Base-by-base conservation (phyloP, 2,113 vertebrate genomes). In the Notechis scutatus region DNA sequence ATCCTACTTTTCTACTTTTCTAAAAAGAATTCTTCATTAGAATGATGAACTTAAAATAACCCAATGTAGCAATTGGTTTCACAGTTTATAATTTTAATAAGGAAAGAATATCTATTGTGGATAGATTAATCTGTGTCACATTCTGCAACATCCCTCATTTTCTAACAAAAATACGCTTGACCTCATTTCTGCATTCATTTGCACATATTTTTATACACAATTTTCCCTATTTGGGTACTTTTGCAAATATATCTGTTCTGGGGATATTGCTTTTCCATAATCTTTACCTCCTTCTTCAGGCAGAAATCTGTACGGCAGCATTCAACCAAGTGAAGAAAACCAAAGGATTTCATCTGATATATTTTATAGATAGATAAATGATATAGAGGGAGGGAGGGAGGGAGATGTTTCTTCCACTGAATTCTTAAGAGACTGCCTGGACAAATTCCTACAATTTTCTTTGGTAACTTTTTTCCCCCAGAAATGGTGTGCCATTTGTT, bases 61-160 rank as follows among this genome's bases (percentile, higher is more conserved):
- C 88, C 88, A 42, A 94, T 10, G 45, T 81, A 92, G 39, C 61
- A 90, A 81, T 42, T 81, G 20, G n/a, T 4, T 93, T 93, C 94
- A 92, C 92, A 52, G 7, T 14, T 92, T 93, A 23, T 69, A 90
- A 87, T 55, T 94, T 90, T 57, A 50, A 69, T 23, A 94, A 94
- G 92, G 55, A 92, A 91, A 52, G 11, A 34, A 95, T 1, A 23
- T 55, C 20, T 81, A 39, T 39, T 81, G 3, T 39, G 34, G 69
- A 21, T 39, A 6, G n/a, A 81, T 39, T 81, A 81, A 81, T 39
- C 34, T 81, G 34, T 39, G 69, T 81, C 18, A 81, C 69, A 39
- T 34, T 39, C 18, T 81, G 64, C 20, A 81, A 81, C 69, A 39
- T 39, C 15, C 5, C 39, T 81, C 5, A 39, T 81, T 81, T 81